Base-by-base conservation (phyloP, 64 coral and sea anemone species). In the Orbicella faveolata region DNA sequence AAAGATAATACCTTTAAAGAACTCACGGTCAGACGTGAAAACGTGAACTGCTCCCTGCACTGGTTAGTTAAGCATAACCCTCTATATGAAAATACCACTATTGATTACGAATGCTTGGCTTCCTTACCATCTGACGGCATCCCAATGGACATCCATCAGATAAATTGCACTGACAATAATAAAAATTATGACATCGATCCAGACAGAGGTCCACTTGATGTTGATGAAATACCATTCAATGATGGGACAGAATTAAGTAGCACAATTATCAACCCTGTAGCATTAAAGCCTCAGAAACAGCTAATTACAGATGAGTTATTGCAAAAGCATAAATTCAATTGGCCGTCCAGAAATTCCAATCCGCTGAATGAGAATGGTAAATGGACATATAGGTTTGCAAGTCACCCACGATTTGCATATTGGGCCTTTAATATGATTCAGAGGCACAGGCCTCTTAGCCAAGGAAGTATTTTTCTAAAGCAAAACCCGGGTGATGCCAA, bases 51-150 rank as follows among this genome's bases (percentile, higher is more conserved):
- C 76, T 73, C 86, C 61, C 59, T 88, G 16, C 70, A 75, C 61
- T 88, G 86, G 86, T 77, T 88, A 63, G 74, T 77, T 61, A 8
- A 88, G 20, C 70, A 88, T 63, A 88, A 88, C 61, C 86, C 86
- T 88, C 23, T 76, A 62, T 88, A 88, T 19, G 76, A 76, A 88
- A 61, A 76, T 35, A 88, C 76, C 23, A 88, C 69, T 4, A 88
- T 88, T 21, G 86, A 84, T 84, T 35, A 62, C 30, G 34, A 84
- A 8, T 64, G 54, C 61, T 39, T 39, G 37, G 1, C 37, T 39
- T 39, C 37, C 37, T 39, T 39, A 4, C 37, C 8, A 63, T 15
- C 66, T 74, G 52, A 87, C 7, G 70, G 69, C 44, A 75, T 87
- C 63, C 84, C 84, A 87, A 34, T 0, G 33, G 70, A 73, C 4